Percentiles rank a stretch among this genome's conserved stretches.
Conservation (phyloP, 2,113 vertebrate species). For the Setophaga kirtlandii region DNA sequence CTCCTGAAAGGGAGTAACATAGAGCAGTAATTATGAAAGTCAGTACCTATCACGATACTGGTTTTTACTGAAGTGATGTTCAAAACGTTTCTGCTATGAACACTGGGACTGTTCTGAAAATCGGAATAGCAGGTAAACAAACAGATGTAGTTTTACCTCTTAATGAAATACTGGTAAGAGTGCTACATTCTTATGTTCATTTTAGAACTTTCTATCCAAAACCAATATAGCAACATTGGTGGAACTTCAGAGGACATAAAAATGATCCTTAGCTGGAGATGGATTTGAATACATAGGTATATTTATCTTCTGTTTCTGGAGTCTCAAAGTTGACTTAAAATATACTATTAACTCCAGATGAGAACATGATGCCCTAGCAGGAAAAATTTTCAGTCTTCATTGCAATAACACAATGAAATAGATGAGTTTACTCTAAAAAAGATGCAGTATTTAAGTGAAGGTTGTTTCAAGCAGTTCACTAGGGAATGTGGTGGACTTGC, state of each 20-base stretch:
- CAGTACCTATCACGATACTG: fast-evolving
- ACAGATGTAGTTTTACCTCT: not conserved
- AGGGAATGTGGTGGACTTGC: not conserved
- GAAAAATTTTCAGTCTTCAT: not conserved
- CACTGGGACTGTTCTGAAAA: not conserved
- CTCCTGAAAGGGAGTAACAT: not conserved
- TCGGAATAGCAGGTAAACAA: not conserved
- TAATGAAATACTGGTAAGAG: not conserved
- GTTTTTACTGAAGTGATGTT: not conserved
- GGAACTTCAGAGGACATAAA: not conserved
- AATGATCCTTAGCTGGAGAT: not conserved
- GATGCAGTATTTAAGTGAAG: not conserved
- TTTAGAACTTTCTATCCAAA: not conserved
- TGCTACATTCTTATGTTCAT: not conserved
- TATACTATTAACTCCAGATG: not conserved
- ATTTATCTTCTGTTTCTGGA: not conserved
- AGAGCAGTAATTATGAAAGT: not conserved
- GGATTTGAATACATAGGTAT: not conserved
- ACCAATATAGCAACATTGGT: not conserved
- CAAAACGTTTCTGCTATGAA: not conserved
- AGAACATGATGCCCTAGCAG: not conserved
- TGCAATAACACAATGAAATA: not conserved
- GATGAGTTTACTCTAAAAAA: not conserved
- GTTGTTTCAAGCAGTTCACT: not conserved
- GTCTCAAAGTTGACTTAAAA: not conserved